phyloP scores from a whole-genome alignment of 2,797 vertebrate species.

The Tadarida brasiliensis region DNA sequence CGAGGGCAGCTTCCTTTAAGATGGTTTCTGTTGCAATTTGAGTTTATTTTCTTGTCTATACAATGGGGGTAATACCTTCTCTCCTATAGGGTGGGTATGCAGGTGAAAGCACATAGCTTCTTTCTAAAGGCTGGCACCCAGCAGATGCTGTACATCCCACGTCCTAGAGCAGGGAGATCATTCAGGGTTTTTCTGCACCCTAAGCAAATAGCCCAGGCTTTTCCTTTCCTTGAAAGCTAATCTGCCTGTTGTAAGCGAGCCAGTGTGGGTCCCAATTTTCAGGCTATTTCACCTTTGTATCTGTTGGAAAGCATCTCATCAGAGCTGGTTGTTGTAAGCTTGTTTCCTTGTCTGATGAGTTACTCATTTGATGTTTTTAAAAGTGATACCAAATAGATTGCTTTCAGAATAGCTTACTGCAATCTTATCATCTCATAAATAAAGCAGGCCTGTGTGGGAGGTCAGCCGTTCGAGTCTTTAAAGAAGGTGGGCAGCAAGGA shows the following conservation, averaged over 20 bases:
- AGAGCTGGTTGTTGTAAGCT: neutral
- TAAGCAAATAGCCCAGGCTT: neutral
- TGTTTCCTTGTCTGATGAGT: constrained; percentile 26
- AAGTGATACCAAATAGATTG: constrained; percentile 56
- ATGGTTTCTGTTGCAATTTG: constrained; percentile 25
- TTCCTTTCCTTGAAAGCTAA: constrained; percentile 28
- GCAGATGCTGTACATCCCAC: neutral
- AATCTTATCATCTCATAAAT: constrained; percentile 71
- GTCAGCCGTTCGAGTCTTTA: neutral
- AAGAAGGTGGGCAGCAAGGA: neutral
- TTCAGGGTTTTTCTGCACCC: neutral
- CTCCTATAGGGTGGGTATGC: neutral
- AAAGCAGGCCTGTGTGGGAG: constrained; percentile 53
- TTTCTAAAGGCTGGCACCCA: neutral
- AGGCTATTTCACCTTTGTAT: constrained; percentile 2
- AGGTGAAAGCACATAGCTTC: constrained; percentile 25
- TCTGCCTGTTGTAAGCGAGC: neutral
- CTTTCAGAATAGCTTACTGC: constrained; percentile 58
- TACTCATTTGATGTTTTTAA: constrained; percentile 39
- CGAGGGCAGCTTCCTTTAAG: neutral
- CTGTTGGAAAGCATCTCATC: constrained; percentile 5
- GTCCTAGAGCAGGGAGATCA: neutral
- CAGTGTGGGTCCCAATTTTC: neutral
- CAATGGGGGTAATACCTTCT: neutral
- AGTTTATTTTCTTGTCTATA: constrained; percentile 30